These are phyloP conservation scores for Spilarctia lutea DNA, from an alignment of 2,888 invertebrate species.

Conservation along the genomic window DNA sequence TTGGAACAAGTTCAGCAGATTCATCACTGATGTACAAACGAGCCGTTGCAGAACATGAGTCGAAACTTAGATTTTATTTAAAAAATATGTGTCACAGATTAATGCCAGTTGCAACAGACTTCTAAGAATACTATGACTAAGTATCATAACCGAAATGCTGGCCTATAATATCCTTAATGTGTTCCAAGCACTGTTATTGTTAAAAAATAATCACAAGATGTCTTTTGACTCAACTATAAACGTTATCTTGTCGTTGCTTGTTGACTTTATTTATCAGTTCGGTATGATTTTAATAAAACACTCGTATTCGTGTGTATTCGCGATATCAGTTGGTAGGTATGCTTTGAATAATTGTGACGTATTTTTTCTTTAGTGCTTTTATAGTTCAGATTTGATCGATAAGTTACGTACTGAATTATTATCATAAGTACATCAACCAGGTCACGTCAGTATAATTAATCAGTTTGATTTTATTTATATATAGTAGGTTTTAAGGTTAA, in stretches of 20 bases:
- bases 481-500: background rate
- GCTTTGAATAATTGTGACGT: slow-evolving; percentile 1
- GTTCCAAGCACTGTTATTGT: slow-evolving; percentile 35
- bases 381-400: background rate
- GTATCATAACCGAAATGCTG: slow-evolving; percentile 53
- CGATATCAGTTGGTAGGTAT: slow-evolving; percentile 10
- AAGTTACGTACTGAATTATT: background rate
- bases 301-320: background rate
- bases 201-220: slow-evolving; percentile 46
- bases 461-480: slow-evolving; percentile 16
- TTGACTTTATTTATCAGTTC: slow-evolving; percentile 25
- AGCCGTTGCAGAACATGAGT: slow-evolving; percentile 18
- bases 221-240: slow-evolving; percentile 51
- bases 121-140: slow-evolving; percentile 59
- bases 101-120: slow-evolving; percentile 26
- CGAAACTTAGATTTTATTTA: slow-evolving; percentile 14
- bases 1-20: slow-evolving; percentile 18
- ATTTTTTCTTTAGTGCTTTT: slow-evolving; percentile 3
- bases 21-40: slow-evolving; percentile 25
- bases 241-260: slow-evolving; percentile 24
- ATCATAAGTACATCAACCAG: slow-evolving; percentile 6
- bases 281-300: slow-evolving; percentile 12
- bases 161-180: slow-evolving; percentile 43
- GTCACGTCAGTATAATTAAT: slow-evolving; percentile 12
- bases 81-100: slow-evolving; percentile 23